Evolutionary conservation across 2,113 vertebrate genomes (phyloP).

Genomic region (Boleophthalmus pectinirostris): DNA sequence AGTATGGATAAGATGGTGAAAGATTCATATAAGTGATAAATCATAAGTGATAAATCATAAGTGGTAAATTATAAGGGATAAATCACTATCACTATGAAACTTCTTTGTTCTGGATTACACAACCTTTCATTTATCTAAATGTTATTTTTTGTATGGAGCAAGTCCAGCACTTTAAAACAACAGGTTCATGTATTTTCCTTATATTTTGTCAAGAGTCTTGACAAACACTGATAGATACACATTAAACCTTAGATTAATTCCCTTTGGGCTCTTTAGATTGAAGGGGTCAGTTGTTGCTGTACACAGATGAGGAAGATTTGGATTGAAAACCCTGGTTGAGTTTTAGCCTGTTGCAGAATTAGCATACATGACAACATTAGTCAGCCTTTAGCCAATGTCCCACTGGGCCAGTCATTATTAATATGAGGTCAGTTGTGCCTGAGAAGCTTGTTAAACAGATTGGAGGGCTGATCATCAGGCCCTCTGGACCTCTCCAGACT

Average conservation of each 20-base stretch:
- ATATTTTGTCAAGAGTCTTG: no score
- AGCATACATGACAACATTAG: neutral
- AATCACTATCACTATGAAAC: neutral
- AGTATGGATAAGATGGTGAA: neutral
- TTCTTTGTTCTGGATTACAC: neutral
- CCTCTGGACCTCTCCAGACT: conserved; percentile 26
- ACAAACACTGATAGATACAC: no score
- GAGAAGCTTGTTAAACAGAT: conserved; percentile 35
- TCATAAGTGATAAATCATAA: no score
- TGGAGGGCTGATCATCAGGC: conserved; percentile 44
- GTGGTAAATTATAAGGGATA: no score
- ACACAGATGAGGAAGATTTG: neutral
- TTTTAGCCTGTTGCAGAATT: neutral
- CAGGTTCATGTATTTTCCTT: neutral
- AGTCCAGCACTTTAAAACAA: neutral
- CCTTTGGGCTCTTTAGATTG: neutral
- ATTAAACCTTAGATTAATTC: no score
- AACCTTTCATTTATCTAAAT: neutral
- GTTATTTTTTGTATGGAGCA: neutral
- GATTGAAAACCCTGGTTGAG: neutral
- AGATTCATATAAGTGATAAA: neutral
- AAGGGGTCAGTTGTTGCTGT: no score
- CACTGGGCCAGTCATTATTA: neutral
- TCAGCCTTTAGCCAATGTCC: neutral
- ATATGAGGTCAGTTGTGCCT: conserved; percentile 18